These are phyloP conservation scores for Lordiphosa fenestrarum DNA, from an alignment of 2,888 invertebrate genomes.

Conservation along the genomic window DNA sequence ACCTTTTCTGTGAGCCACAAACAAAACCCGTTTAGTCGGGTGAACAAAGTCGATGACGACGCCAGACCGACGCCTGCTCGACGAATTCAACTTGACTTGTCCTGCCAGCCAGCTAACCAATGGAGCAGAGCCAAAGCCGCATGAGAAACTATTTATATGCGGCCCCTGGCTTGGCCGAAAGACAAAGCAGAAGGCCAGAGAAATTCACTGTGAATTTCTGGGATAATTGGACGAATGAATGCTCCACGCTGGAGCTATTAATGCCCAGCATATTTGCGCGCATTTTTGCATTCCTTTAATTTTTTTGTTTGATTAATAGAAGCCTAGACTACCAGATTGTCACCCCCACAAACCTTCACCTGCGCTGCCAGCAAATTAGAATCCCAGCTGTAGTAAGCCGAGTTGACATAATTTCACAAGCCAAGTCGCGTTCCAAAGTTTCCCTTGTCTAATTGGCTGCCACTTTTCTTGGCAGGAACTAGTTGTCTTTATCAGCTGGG, in stretches of 20 bases:
- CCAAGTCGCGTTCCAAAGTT: conserved; percentile 38
- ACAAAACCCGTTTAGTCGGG: conserved; percentile 16
- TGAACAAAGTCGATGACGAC: conserved; percentile 24
- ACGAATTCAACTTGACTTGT: conserved; percentile 46
- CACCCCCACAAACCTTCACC: conserved; percentile 34
- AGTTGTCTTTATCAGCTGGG: conserved; percentile 6
- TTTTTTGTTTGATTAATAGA: conserved; percentile 61
- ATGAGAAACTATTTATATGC: conserved; percentile 60
- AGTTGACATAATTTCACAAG: conserved; percentile 54
- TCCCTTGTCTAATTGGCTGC: conserved; percentile 53
- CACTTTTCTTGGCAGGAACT: conserved; percentile 31
- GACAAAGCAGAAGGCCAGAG: conserved; percentile 16
- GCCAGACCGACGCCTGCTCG: neutral
- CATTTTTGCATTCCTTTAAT: conserved; percentile 15
- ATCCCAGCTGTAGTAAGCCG: conserved; percentile 43
- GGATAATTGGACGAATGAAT: conserved; percentile 14
- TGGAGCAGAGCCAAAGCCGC: conserved; percentile 42
- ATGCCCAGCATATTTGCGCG: conserved; percentile 45
- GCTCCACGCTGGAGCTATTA: conserved; percentile 29
- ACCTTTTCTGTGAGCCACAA: conserved; percentile 35
- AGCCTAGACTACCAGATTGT: conserved; percentile 16
- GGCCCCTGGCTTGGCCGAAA: conserved; percentile 11
- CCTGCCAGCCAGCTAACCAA: conserved; percentile 56
- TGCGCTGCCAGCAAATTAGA: conserved; percentile 54
- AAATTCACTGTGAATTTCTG: conserved; percentile 14